A percentile compares a stretch with the other conserved stretches of the same genome.
These are phyloP conservation scores for Watsonalla binaria DNA, from an alignment of 2,888 invertebrate species.

Conservation along the genomic window DNA sequence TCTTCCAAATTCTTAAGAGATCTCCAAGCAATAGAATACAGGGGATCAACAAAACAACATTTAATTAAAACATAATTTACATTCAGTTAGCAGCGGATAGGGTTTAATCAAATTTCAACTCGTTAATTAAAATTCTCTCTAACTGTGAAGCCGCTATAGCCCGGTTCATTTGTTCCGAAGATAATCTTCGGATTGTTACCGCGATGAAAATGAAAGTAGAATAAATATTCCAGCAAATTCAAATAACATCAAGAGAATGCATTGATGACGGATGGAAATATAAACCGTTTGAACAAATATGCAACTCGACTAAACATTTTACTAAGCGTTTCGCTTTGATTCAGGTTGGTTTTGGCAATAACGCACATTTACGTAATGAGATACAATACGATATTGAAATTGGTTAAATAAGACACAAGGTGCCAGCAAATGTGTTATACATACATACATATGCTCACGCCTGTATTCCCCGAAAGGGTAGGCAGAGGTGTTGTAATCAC, in stretches of 20 bases:
- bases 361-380: too few relatives aligned
- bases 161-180: conserved; percentile 14
- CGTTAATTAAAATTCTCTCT: conserved; percentile 19
- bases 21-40: neutral
- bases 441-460: too few relatives aligned
- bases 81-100: conserved; percentile 7
- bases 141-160: conserved; percentile 12
- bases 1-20: too few relatives aligned
- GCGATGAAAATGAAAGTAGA: conserved; percentile 14
- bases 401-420: too few relatives aligned
- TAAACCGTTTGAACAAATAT: conserved; percentile 13
- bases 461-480: too few relatives aligned
- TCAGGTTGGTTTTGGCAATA: too few relatives aligned
- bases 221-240: conserved; percentile 6
- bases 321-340: neutral
- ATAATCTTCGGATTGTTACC: neutral
- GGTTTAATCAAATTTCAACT: conserved; percentile 13
- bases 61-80: conserved; percentile 18
- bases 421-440: too few relatives aligned
- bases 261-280: conserved; percentile 21
- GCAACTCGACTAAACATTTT: neutral
- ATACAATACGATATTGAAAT: too few relatives aligned
- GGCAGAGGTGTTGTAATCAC: too few relatives aligned
- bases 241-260: conserved; percentile 18
- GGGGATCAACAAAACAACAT: neutral